These are phyloP conservation scores for Heliocidaris tuberculata DNA, from an alignment of 35 echinoderm and acorn worm species.

Conservation along the genomic window DNA sequence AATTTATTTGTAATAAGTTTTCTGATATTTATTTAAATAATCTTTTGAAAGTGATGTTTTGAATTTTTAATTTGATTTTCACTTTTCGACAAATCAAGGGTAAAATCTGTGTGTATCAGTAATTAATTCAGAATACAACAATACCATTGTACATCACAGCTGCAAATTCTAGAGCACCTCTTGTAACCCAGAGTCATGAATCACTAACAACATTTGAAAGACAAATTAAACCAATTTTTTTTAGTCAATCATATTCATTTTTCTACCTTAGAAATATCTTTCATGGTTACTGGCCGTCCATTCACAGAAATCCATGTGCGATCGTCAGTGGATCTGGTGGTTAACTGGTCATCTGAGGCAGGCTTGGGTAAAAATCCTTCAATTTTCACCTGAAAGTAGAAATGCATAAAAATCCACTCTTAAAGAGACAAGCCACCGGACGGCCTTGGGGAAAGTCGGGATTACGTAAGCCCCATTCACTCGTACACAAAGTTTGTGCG, in stretches of 20 bases:
- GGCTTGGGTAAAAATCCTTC: constrained; percentile 74
- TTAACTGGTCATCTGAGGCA: constrained; percentile 62
- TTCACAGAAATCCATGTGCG: constrained; percentile 84
- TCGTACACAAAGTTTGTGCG: too few relatives aligned
- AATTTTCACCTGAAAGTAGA: constrained; percentile 51
- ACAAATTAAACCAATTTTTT: too few relatives aligned
- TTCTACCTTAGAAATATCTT: constrained; percentile 84
- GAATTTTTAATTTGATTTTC: too few relatives aligned
- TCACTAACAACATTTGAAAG: too few relatives aligned
- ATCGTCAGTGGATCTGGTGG: constrained; percentile 59
- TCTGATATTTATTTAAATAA: too few relatives aligned
- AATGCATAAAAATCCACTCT: not conserved
- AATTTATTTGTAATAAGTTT: not conserved
- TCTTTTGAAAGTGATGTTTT: too few relatives aligned
- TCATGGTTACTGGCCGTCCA: constrained; percentile 75
- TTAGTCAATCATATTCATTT: not conserved
- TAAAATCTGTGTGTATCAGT: not conserved
- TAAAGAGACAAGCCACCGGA: too few relatives aligned
- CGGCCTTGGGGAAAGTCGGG: too few relatives aligned
- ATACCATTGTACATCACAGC: too few relatives aligned
- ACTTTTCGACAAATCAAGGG: too few relatives aligned
- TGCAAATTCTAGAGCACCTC: not conserved
- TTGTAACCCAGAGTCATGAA: not conserved
- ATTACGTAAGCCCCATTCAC: too few relatives aligned
- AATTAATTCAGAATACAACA: too few relatives aligned